phyloP scores from a whole-genome alignment of 2,113 vertebrate species.

The Oostethus manadensis region DNA sequence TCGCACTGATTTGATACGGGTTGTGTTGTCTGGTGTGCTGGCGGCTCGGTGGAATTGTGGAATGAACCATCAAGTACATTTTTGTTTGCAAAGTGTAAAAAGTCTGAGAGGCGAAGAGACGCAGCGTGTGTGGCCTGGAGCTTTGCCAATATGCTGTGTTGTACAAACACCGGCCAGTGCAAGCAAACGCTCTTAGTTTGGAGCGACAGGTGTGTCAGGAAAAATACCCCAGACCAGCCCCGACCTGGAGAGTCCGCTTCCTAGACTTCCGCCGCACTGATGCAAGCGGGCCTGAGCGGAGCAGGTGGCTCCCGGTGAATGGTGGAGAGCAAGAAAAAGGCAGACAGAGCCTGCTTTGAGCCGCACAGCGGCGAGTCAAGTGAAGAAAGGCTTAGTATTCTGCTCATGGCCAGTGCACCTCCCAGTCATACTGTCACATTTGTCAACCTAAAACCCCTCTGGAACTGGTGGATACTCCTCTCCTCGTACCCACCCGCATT shows the following conservation, averaged over 20 bases:
- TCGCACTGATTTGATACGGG: too few relatives aligned
- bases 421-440: conserved; percentile 62
- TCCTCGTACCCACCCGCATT: conserved; percentile 11
- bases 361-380: conserved; percentile 53
- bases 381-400: conserved; percentile 65
- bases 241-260: neutral
- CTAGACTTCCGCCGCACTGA: conserved; percentile 28
- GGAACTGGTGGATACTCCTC: conserved; percentile 31
- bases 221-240: neutral
- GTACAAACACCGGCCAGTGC: conserved; percentile 31
- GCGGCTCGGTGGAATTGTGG: conserved; percentile 29
- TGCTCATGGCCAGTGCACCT: conserved; percentile 51
- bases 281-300: conserved; percentile 37
- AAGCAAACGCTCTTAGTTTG: conserved; percentile 34
- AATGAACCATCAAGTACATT: conserved; percentile 42
- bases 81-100: conserved; percentile 40
- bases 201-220: conserved; percentile 1
- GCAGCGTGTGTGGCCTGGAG: conserved; percentile 49
- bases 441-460: conserved; percentile 34
- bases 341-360: conserved; percentile 61
- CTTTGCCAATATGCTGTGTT: conserved; percentile 46
- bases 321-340: conserved; percentile 57
- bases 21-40: conserved; percentile 9
- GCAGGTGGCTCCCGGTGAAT: conserved; percentile 65
- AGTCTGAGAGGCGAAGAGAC: conserved; percentile 46